phyloP scores from a whole-genome alignment of 2,888 invertebrate genomes.

The Diarsia mendica region DNA sequence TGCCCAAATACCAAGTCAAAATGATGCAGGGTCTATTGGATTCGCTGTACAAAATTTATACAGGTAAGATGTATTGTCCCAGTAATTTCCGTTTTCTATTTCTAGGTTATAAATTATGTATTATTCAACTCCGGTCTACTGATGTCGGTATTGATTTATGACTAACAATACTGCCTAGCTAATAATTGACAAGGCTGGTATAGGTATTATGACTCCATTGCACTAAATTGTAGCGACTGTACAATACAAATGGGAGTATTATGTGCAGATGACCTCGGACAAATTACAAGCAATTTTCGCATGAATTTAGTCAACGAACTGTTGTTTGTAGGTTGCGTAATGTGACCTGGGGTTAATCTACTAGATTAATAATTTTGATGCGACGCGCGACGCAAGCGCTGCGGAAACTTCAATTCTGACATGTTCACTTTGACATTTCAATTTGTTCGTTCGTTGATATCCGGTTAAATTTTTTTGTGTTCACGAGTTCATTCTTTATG shows the following conservation, averaged over 20 bases:
- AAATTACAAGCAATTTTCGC: constrained; percentile 65
- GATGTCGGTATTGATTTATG: constrained; percentile 51
- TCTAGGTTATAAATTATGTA: constrained; percentile 32
- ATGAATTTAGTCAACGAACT: constrained; percentile 61
- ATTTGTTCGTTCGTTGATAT: constrained; percentile 44
- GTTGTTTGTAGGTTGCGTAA: constrained; percentile 58
- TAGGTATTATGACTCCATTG: constrained; percentile 46
- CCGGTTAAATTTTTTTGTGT: constrained; percentile 56
- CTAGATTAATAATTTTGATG: constrained; percentile 51
- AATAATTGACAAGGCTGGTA: constrained; percentile 53
- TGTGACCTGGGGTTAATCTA: constrained; percentile 58
- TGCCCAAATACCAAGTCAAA: constrained; percentile 75
- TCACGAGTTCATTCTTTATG: constrained; percentile 59
- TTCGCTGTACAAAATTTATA: constrained; percentile 86
- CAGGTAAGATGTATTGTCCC: constrained; percentile 77
- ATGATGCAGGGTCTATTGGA: constrained; percentile 89
- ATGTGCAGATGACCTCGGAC: constrained; percentile 60
- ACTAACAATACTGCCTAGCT: constrained; percentile 41
- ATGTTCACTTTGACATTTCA: constrained; percentile 57
- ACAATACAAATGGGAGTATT: constrained; percentile 58
- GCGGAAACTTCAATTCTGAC: constrained; percentile 48
- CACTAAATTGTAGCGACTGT: constrained; percentile 46
- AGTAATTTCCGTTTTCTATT: constrained; percentile 35
- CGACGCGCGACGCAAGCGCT: constrained; percentile 29
- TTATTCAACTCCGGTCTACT: constrained; percentile 40